These are phyloP conservation scores for Aphelenchoides fujianensis DNA, from an alignment of 1,140 invertebrate genomes.

Conservation along the genomic window DNA sequence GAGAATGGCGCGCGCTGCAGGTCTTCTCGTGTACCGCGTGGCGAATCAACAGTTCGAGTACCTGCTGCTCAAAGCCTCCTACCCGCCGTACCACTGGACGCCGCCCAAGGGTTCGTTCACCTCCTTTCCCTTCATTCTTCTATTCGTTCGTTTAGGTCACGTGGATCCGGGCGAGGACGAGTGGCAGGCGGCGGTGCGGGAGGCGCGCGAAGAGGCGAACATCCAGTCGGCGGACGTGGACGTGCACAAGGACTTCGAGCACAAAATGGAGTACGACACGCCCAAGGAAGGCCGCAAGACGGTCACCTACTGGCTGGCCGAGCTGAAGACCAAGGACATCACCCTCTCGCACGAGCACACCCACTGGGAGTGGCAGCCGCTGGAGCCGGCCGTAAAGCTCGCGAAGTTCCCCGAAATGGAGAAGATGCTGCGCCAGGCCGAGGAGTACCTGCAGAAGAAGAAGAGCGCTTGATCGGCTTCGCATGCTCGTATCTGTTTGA, in stretches of 20 bases:
- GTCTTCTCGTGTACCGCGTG: conserved; percentile 65
- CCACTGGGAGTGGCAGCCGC: conserved; percentile 73
- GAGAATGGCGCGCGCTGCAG: conserved; percentile 65
- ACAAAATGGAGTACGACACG: conserved; percentile 66
- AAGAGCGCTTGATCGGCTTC: no score
- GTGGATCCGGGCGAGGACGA: conserved; percentile 80
- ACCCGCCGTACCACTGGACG: conserved; percentile 66
- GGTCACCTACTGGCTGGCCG: conserved; percentile 81
- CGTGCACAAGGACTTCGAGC: conserved; percentile 62
- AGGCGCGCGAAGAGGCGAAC: conserved; percentile 83
- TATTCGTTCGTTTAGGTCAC: conserved; percentile 70
- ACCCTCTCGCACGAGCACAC: conserved; percentile 78
- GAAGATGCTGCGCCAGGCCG: conserved; percentile 69
- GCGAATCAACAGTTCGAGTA: conserved; percentile 63
- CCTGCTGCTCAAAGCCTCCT: conserved; percentile 66
- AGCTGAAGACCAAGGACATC: conserved; percentile 71
- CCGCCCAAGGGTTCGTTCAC: conserved; percentile 66
- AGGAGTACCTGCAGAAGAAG: conserved; percentile 36
- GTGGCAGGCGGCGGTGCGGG: conserved; percentile 76
- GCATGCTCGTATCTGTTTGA: no score
- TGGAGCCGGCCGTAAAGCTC: conserved; percentile 72
- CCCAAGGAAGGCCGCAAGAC: conserved; percentile 74
- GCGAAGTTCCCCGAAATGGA: conserved; percentile 73
- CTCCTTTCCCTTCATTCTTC: conserved; percentile 8
- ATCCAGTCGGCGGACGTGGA: conserved; percentile 64